phyloP scores from a whole-genome alignment of 1,140 invertebrate genomes.

The Drosophila seguyi region DNA sequence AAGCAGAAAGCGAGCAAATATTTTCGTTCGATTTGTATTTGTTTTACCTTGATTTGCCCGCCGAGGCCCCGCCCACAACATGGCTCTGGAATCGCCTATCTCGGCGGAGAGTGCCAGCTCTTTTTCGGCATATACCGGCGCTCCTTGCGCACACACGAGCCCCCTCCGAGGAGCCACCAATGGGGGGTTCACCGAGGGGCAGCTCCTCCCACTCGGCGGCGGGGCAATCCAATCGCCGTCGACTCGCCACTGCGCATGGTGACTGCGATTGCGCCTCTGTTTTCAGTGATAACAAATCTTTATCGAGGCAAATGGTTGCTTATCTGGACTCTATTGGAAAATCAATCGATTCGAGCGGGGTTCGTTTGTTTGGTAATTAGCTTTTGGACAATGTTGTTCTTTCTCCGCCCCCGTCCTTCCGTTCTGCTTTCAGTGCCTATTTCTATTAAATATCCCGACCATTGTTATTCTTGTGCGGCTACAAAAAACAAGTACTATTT shows the following conservation, averaged over 20 bases:
- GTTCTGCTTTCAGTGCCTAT: slow-evolving; percentile 19
- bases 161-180: slow-evolving; percentile 43
- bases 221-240: slow-evolving; percentile 74
- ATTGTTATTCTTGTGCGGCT: slow-evolving; percentile 28
- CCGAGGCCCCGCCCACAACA: slow-evolving; percentile 64
- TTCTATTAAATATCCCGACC: slow-evolving; percentile 35
- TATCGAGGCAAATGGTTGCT: slow-evolving; percentile 77
- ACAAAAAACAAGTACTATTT: slow-evolving; percentile 37
- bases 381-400: slow-evolving; percentile 73
- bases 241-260: slow-evolving; percentile 73
- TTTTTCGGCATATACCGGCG: slow-evolving; percentile 51
- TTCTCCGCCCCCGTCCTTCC: slow-evolving; percentile 8
- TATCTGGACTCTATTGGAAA: slow-evolving; percentile 71
- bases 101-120: slow-evolving; percentile 24
- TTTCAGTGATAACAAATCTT: slow-evolving; percentile 85
- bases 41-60: slow-evolving; percentile 79
- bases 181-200: slow-evolving; percentile 45
- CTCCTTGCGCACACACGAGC: slow-evolving; percentile 46
- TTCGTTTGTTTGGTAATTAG: slow-evolving; percentile 81
- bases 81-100: slow-evolving; percentile 52
- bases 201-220: slow-evolving; percentile 67
- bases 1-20: slow-evolving; percentile 67
- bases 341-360: slow-evolving; percentile 78
- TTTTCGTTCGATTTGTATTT: slow-evolving; percentile 81
- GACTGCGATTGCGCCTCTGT: slow-evolving; percentile 77